Base-by-base conservation (phyloP, 2,888 invertebrate genomes). In the Ectemnius continuus region DNA sequence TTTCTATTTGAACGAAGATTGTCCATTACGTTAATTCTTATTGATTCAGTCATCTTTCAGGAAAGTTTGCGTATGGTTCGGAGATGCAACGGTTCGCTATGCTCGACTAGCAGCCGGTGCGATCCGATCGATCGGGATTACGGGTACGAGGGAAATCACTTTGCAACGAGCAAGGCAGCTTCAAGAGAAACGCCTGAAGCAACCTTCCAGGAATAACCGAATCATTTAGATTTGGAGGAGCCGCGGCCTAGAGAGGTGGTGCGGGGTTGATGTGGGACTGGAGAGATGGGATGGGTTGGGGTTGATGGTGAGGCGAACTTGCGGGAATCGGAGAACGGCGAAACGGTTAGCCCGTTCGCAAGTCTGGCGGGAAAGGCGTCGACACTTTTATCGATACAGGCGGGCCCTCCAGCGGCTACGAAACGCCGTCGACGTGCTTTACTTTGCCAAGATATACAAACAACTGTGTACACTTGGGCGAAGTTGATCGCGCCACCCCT, bases 121-220 rank as follows among this genome's bases (percentile, higher is more conserved):
- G 84, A 82, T 85, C 86, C 85, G 84, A 84, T 83, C 81, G 81
- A 81, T 82, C 80, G 73, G 86, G 85, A 86, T 87, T 85, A 85
- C 79, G 76, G 76, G 81, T 85, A 87, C 87, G 86, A 87, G 86
- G 87, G 81, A 87, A 87, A 86, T 87, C 87, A 87, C 87, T 87
- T 87, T 87, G 85, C 78, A 79, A 81, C 72, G 79, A 36, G 36
- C 36, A 11, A 78, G 75, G 75, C 70, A 69, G 70, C 62, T 61
- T 73, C 71, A 74, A 80, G 78, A 80, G 78, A 84, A 76, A 77
- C 77, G 85, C 83, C 82, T 79, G 74, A 70, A 78, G 81, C 83
- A 36, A 82, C 73, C 79, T 79, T 82, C 79, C 76, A 82, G 83
- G 82, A 85, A 85, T 85, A 84, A 84, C 82, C 84, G 83, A 84